Conservation (phyloP, 2,797 vertebrate genomes). For the Poecile montanus region DNA sequence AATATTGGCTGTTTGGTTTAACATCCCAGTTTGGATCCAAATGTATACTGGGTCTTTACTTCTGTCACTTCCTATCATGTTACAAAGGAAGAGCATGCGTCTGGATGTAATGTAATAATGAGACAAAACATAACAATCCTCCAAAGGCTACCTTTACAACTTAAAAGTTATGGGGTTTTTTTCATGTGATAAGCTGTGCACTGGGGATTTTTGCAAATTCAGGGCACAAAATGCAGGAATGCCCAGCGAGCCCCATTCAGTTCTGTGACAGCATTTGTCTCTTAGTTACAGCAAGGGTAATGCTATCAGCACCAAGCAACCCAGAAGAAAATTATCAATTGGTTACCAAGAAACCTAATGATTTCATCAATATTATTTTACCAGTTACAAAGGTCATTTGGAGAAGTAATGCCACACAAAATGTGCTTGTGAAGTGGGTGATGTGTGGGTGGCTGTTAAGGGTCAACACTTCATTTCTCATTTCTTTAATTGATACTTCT, state of each 20-base stretch:
- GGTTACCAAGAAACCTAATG: constrained; percentile 66
- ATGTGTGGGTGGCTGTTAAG: constrained; percentile 29
- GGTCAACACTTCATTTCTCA: constrained; percentile 55
- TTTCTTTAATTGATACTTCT: constrained; percentile 56
- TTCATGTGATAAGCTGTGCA: neutral
- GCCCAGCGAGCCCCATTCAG: neutral
- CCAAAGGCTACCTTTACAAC: neutral
- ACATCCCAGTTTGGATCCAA: neutral
- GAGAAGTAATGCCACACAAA: constrained; percentile 50
- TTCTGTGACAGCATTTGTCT: constrained; percentile 52
- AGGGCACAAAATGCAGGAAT: constrained; percentile 19
- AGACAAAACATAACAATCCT: neutral
- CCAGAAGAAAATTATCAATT: constrained; percentile 55
- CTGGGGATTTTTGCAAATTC: constrained; percentile 23
- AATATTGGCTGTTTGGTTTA: neutral
- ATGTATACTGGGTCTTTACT: neutral
- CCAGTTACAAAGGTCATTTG: constrained; percentile 64
- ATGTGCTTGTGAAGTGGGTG: constrained; percentile 28
- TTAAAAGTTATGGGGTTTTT: neutral
- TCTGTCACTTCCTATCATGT: constrained; percentile 22
- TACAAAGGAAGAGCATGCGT: neutral
- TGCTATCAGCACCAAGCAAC: constrained; percentile 46
- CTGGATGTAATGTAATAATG: neutral
- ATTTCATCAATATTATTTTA: constrained; percentile 68
- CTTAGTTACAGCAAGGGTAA: constrained; percentile 69